Conservation (phyloP, 1,140 invertebrate genomes). For the Medauroidea extradentata region DNA sequence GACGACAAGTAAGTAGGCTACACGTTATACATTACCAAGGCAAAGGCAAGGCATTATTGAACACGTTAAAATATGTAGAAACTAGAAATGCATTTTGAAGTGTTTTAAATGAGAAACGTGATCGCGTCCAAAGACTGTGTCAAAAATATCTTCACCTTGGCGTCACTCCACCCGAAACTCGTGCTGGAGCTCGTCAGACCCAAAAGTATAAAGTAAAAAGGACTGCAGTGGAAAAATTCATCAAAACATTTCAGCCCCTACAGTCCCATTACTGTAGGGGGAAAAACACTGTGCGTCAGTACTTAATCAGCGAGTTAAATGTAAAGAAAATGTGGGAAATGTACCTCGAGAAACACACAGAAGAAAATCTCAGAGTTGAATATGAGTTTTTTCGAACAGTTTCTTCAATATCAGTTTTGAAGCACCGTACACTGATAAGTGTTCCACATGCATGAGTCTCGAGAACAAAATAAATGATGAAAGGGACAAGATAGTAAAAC, state of each 20-base stretch:
- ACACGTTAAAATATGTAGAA: constrained; percentile 6
- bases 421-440: background rate
- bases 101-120: constrained; percentile 7
- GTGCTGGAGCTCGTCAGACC: constrained; percentile 5
- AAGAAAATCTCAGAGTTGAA: constrained; percentile 6
- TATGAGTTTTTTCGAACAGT: constrained; percentile 9
- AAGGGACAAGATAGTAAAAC: constrained; percentile 1
- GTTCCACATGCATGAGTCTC: constrained; percentile 13
- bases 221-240: constrained; percentile 9
- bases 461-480: constrained; percentile 11
- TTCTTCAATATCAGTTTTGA: constrained; percentile 12
- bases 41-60: no score
- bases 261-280: constrained; percentile 5
- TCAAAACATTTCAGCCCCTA: constrained; percentile 3
- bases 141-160: constrained; percentile 8
- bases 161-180: constrained; percentile 7
- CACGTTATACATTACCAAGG: no score
- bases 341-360: background rate
- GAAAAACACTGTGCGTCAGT: constrained; percentile 6
- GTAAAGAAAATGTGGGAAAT: constrained; percentile 6
- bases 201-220: constrained; percentile 7
- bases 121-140: constrained; percentile 11
- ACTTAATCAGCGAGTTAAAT: constrained; percentile 1
- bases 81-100: constrained; percentile 9
- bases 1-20: no score